Evolutionary conservation across 2,888 invertebrate species (phyloP).

Genomic region (Cosmia trapezina): DNA sequence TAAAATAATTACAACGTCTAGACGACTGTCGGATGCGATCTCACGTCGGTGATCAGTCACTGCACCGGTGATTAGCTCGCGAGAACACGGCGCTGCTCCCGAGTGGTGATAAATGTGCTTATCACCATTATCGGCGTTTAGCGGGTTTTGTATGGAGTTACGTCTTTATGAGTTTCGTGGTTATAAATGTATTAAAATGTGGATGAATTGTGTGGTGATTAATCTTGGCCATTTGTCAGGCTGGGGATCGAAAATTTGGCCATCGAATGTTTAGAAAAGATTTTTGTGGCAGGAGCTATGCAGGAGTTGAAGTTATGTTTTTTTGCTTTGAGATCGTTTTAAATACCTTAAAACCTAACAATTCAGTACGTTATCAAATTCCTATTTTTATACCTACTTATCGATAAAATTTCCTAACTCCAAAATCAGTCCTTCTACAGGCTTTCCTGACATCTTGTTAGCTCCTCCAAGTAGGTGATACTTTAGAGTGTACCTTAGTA

Average conservation of each 20-base stretch:
- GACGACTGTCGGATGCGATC: slow-evolving; percentile 76
- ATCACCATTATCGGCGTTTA: slow-evolving; percentile 55
- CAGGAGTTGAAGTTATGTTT: not conserved
- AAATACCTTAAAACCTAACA: not conserved
- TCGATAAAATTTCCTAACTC: not conserved
- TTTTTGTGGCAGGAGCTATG: not conserved
- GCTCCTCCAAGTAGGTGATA: slow-evolving; percentile 38
- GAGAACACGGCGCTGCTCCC: slow-evolving; percentile 36
- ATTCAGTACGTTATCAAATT: not conserved
- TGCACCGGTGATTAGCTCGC: slow-evolving; percentile 48
- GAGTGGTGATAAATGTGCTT: slow-evolving; percentile 58
- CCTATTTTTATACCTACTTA: not conserved
- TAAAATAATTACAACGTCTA: slow-evolving; percentile 83
- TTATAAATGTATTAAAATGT: slow-evolving; percentile 17
- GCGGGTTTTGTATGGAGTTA: slow-evolving; percentile 36
- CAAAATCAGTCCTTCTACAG: not conserved
- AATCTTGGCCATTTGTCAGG: not conserved
- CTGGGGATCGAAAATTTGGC: not conserved
- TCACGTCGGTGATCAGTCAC: slow-evolving; percentile 77
- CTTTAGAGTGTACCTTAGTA: slow-evolving; percentile 40
- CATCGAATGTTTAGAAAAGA: not conserved
- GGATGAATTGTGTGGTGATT: slow-evolving; percentile 24
- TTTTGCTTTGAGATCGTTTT: not conserved
- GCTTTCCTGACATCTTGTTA: slow-evolving; percentile 46
- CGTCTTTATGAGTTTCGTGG: slow-evolving; percentile 32